Base-by-base conservation (phyloP, 2,113 vertebrate genomes). In the Cervus canadensis region DNA sequence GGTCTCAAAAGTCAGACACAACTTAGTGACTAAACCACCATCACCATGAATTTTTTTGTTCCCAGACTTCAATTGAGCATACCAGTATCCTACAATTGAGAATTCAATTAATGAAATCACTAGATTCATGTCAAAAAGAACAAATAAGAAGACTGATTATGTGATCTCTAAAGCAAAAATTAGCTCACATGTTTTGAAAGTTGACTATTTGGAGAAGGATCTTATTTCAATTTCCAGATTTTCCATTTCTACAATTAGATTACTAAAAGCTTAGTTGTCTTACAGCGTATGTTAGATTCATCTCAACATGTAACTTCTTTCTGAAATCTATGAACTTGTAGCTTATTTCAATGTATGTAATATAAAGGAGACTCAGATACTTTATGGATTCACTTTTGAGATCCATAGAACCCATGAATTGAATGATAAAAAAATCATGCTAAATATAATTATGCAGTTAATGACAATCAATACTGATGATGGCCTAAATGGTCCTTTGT, bases 401-500 rank as follows among this genome's bases (percentile, higher is more conserved):
- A 89, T 90, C 59, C 48, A 56, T 21, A 33, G 30, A 30, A 95
- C 54, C 64, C 6, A 86, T 74, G 25, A 96, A 91, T 54, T 86
- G 16, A 95, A 85, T 93, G 45, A 94, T 16, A 36, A 96, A 94
- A 74, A 98, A 97, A 96, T 92, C 52, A 91, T 10, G 88, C 64
- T 84, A 91, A 95, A 48, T 85, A 88, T 82, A 95, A 95, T 87
- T 96, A 84, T 92, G 62, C 10, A 90, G 57, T 92, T 94, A 88
- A 87, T 87, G 62, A 89, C 74, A 95, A 97, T 78, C 67, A 95
- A 85, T 94, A 88, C 52, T 90, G 56, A 30, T 67, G 52, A 87
- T 45, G 40, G 23, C 52, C 10, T 56, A 87, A 83, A 67, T 50
- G 17, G 16, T 40, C 12, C 36, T 87, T 95, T 54, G 59, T 59